Evolutionary conservation across 1,140 invertebrate species (phyloP), one percentile per base, ranked within the genome.

Genomic region (Thereuonema tuberculata): DNA sequence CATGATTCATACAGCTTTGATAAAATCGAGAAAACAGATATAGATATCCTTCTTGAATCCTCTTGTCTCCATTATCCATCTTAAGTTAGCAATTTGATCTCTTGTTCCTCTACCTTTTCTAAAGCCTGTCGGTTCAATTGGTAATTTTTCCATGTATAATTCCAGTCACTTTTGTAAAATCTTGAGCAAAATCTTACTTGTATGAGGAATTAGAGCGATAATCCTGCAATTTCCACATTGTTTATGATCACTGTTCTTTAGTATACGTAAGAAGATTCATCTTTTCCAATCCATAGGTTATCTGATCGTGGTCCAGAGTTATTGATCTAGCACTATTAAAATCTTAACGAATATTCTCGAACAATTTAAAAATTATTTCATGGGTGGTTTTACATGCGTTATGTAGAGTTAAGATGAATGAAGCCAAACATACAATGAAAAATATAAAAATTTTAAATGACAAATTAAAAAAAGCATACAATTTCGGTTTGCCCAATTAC

Each of bases 261-360:
- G 50, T 9, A n/a, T n/a, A n/a, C n/a, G n/a, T n/a, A n/a, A 53
- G 5, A 20, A 25, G 50, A 15, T 1, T 31, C 25, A 15, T 5
- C n/a, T 29, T 27, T 27, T 56, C 54, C 26, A 56, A n/a, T 56
- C 54, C 29, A 17, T 27, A 2, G 54, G 54, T 27, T 27, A 56
- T 12, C 1, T 12, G 2, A 5, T n/a, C 17, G 26, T 56, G 15
- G 5, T 21, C 29, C 54, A 56, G 25, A 29, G 26, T 15, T 29
- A 2, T 1, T 1, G 29, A n/a, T 12, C 14, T 17, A 56, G 3
- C 12, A 23, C 20, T n/a, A 1, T 23, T 20, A 56, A 2, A 14
- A 27, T 3, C 23, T 0, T n/a, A n/a, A n/a, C 9, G 27, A 1
- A 5, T 37, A 5, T 9, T 37, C 31, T 37, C 31, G 5, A 37